Percentiles rank a stretch among this genome's conserved stretches.
Conservation (phyloP, 2,888 invertebrate species). For the Cosmopolites sordidus region DNA sequence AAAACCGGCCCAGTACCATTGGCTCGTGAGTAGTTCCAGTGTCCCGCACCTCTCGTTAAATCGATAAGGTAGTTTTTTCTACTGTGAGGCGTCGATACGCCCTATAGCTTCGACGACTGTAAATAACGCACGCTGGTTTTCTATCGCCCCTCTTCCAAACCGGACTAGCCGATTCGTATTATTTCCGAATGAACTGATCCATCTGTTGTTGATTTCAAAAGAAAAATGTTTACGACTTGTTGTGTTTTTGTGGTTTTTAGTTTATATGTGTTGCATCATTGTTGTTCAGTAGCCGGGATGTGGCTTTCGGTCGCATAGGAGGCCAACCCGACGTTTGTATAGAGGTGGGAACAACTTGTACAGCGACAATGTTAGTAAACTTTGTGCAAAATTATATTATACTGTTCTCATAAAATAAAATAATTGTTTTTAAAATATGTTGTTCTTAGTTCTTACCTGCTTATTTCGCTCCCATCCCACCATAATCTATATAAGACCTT, state of each 20-base stretch:
- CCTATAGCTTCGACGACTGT: not conserved
- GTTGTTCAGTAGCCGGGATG: not conserved
- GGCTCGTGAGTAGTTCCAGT: slow-evolving; percentile 2
- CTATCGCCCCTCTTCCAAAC: slow-evolving; percentile 1
- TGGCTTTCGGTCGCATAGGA: not conserved
- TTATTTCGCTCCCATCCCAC: too few relatives aligned
- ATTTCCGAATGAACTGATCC: not conserved
- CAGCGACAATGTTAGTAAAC: slow-evolving; percentile 25
- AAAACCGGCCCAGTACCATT: not conserved
- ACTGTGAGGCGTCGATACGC: not conserved
- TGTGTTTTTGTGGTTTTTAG: slow-evolving; percentile 1
- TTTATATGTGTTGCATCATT: slow-evolving; percentile 1
- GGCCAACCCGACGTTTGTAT: slow-evolving; percentile 8
- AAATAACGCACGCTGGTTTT: not conserved
- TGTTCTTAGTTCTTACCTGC: too few relatives aligned
- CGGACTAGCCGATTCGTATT: not conserved
- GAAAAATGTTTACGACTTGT: not conserved
- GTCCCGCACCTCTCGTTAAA: not conserved
- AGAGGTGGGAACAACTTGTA: slow-evolving; percentile 26
- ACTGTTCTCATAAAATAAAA: slow-evolving; percentile 26
- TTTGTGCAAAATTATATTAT: slow-evolving; percentile 27
- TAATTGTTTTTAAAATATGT: slow-evolving; percentile 15
- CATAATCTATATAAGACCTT: too few relatives aligned
- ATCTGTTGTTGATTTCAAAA: not conserved
- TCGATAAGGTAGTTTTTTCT: slow-evolving; percentile 1